Evolutionary conservation across 1,140 invertebrate species (phyloP), one percentile per base, ranked within the genome.

Genomic region (Forficula auricularia): DNA sequence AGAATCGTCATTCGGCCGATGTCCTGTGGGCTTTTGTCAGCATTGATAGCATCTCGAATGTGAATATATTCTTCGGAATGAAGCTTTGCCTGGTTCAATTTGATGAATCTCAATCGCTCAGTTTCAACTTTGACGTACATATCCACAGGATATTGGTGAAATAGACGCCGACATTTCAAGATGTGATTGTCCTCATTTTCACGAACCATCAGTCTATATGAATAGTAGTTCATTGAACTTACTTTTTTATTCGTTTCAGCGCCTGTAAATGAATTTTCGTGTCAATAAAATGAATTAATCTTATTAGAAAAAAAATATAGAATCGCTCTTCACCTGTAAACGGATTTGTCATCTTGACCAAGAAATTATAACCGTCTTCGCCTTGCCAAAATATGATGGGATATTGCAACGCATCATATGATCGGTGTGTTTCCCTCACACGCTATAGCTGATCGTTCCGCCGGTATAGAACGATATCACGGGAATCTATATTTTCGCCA

Each of bases 61-160:
- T 44, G 49, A 35, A 52, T 49, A 40, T 60, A 60, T 12, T 48
- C 19, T 42, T 58, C 56, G 6, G 48, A 51, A 40, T 53, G 46
- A 43, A 62, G 43, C 49, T 60, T 52, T 22, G 48, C 34, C 44
- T 58, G 50, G 44, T 62, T 52, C 19, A 45, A 49, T 45, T 53
- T 36, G 42, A 55, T 54, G 43, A 49, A 64, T 44, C 41, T 36
- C 36, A 64, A 50, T 19, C 54, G 45, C 50, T 57, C 50, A 19
- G 48, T 56, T 54, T 62, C 57, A 27, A 61, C 49, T 53, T 57
- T 58, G 7, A 48, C 52, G 44, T 55, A 60, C 49, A 54, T 53
- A 50, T 62, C 55, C 12, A 60, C 57, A 41, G 57, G 33, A 52
- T 52, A 64, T 49, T 64, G 61, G 51, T 61, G 54, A 32, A 48